Evolutionary conservation across 2,888 invertebrate species (phyloP).

Genomic region (Galerucella pusilla): DNA sequence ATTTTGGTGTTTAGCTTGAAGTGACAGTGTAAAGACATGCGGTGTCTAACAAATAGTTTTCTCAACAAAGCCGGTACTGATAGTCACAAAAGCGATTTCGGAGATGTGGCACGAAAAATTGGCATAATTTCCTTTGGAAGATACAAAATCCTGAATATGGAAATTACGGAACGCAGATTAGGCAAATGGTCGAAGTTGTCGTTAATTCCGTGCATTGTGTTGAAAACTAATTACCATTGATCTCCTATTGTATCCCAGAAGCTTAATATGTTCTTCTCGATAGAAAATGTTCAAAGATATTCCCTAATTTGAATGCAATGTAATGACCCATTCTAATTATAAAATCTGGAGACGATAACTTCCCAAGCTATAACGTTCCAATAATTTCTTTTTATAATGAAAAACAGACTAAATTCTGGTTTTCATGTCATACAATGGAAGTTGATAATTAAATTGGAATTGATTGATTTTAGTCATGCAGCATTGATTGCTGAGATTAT

Average conservation of each 20-base stretch:
- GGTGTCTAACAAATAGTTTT: background rate
- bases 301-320: background rate
- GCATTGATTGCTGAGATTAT: too few relatives aligned
- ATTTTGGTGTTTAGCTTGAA: too few relatives aligned
- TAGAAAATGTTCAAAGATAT: background rate
- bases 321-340: background rate
- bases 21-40: too few relatives aligned
- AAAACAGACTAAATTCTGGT: too few relatives aligned
- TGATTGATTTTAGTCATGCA: too few relatives aligned
- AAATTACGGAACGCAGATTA: slow-evolving; percentile 39
- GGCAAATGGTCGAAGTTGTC: slow-evolving; percentile 42
- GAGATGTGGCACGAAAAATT: slow-evolving; percentile 28
- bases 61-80: background rate
- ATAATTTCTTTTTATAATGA: too few relatives aligned
- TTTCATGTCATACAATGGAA: too few relatives aligned
- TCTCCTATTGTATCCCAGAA: slow-evolving; percentile 3
- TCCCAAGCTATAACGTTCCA: too few relatives aligned
- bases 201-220: slow-evolving; percentile 40
- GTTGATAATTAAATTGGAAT: too few relatives aligned
- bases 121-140: slow-evolving; percentile 30
- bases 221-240: slow-evolving; percentile 38
- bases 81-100: background rate
- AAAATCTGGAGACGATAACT: too few relatives aligned
- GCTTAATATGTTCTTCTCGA: slow-evolving; percentile 3
- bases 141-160: slow-evolving; percentile 35